These are phyloP conservation scores for Steinernema khuongi DNA, from an alignment of 1,140 invertebrate species.

Conservation along the genomic window DNA sequence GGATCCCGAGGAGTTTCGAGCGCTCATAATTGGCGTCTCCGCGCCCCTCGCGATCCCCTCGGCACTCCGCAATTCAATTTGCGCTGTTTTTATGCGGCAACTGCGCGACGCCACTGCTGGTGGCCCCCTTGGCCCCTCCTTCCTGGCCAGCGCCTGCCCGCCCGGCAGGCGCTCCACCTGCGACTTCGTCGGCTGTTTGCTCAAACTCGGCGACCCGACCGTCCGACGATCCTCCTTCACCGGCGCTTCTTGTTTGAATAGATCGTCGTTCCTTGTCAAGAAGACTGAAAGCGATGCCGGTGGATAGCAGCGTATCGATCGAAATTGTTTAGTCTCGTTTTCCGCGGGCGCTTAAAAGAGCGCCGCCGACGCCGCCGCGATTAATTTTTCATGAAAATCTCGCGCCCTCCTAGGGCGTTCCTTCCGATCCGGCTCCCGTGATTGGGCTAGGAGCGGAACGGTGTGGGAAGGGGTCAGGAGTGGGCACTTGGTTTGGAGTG, in stretches of 20 bases:
- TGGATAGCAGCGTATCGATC: constrained; percentile 1
- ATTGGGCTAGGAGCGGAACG: no score
- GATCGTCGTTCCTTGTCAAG: constrained; percentile 5
- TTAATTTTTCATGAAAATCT: constrained; percentile 17
- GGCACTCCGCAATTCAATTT: constrained; percentile 2
- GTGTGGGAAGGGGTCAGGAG: no score
- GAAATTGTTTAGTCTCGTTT: constrained; percentile 14
- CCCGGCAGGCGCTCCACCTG: neutral
- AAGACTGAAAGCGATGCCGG: constrained; percentile 6
- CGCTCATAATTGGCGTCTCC: neutral
- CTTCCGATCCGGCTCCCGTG: no score
- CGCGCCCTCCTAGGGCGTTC: neutral
- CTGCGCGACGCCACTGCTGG: neutral
- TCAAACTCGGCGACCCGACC: constrained; percentile 1
- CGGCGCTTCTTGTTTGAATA: constrained; percentile 4
- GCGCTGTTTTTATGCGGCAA: neutral
- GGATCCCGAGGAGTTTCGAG: neutral
- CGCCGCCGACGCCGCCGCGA: neutral
- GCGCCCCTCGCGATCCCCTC: neutral
- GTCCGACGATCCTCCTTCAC: neutral
- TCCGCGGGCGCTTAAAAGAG: constrained; percentile 7
- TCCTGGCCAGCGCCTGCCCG: neutral
- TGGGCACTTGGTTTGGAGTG: no score
- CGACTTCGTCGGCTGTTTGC: neutral
- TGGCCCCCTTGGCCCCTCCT: neutral